A percentile compares a stretch with the other conserved stretches of the same genome.
Conservation (phyloP, 2,797 vertebrate species). For the Malacoraja senta region DNA sequence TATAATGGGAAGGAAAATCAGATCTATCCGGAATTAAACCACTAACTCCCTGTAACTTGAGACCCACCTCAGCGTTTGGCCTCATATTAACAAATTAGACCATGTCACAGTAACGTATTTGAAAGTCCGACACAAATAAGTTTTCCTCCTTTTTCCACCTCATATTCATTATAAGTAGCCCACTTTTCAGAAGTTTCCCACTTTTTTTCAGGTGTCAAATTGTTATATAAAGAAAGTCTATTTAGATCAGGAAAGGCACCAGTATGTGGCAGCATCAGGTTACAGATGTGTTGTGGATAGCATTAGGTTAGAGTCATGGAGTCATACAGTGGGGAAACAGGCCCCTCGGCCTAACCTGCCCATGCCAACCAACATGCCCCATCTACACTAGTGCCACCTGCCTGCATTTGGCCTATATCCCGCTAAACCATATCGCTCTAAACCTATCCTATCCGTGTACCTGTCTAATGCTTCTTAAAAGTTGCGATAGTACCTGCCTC, state of each 20-base stretch:
- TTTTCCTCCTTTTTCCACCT: background rate
- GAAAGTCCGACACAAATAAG: background rate
- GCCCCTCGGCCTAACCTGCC: too few relatives aligned
- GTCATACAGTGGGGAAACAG: too few relatives aligned
- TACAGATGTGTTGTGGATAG: background rate
- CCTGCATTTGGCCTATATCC: too few relatives aligned
- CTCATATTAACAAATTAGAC: background rate
- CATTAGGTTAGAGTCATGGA: background rate
- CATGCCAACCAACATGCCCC: too few relatives aligned
- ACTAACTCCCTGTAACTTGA: background rate
- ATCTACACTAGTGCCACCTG: too few relatives aligned
- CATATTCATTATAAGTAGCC: background rate
- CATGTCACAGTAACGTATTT: background rate
- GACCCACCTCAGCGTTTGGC: background rate
- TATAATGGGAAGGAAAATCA: background rate
- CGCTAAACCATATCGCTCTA: too few relatives aligned
- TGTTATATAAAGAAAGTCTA: background rate
- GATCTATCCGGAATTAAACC: background rate
- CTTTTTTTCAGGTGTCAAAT: background rate
- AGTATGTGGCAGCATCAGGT: background rate
- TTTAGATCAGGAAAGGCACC: background rate
- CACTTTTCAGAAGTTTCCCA: too few relatives aligned
- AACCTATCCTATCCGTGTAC: too few relatives aligned
- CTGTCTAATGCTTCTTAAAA: too few relatives aligned
- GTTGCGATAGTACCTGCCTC: too few relatives aligned